Percentiles rank a stretch among this genome's conserved stretches.
Conservation (phyloP, 2,888 invertebrate species). For the Meloe dianella region DNA sequence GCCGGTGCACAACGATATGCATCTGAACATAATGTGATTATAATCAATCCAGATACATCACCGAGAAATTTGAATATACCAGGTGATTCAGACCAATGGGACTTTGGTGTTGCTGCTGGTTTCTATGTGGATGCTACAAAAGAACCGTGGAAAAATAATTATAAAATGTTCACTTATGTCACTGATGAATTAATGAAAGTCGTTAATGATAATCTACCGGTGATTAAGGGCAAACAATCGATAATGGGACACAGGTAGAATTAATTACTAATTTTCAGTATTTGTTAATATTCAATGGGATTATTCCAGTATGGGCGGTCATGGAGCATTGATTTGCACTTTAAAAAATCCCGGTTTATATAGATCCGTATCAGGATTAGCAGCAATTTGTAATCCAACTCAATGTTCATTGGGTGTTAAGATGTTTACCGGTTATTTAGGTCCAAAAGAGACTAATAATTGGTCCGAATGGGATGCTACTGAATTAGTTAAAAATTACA, state of each 20-base stretch:
- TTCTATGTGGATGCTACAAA: constrained; percentile 93
- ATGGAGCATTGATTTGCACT: constrained; percentile 90
- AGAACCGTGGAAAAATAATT: constrained; percentile 92
- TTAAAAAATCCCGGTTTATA: constrained; percentile 90
- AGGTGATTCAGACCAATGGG: constrained; percentile 91
- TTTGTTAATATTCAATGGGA: constrained; percentile 20
- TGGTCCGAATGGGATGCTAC: constrained; percentile 93
- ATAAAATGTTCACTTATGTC: constrained; percentile 95
- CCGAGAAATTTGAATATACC: constrained; percentile 88
- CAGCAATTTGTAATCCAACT: constrained; percentile 91
- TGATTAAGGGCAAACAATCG: constrained; percentile 67
- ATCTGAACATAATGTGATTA: constrained; percentile 80
- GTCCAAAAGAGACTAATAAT: constrained; percentile 65
- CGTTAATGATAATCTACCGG: constrained; percentile 77
- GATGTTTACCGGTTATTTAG: constrained; percentile 82
- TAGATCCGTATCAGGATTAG: constrained; percentile 90
- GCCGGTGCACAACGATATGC: constrained; percentile 94
- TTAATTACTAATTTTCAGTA: constrained; percentile 1
- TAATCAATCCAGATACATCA: constrained; percentile 96
- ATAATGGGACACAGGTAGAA: constrained; percentile 81
- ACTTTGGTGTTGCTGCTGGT: constrained; percentile 95
- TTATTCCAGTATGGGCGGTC: constrained; percentile 94
- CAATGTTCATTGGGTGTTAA: constrained; percentile 88
- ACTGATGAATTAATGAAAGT: constrained; percentile 82
- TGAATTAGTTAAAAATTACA: constrained; percentile 79